These are phyloP conservation scores for Pseudolaguvia tuberculata DNA, from an alignment of 2,113 vertebrate species.

Conservation along the genomic window DNA sequence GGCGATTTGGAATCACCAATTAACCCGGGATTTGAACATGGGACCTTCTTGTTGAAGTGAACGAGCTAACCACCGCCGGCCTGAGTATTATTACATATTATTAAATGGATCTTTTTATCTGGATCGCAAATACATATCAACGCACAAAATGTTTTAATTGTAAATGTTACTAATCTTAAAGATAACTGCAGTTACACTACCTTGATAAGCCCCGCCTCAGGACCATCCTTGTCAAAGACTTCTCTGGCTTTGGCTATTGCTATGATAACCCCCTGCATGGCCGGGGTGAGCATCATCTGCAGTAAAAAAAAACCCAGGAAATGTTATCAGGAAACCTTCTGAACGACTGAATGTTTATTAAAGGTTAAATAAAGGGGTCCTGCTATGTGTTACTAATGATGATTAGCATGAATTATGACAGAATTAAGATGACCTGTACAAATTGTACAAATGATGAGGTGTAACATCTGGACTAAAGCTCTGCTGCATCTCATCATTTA, in stretches of 20 bases:
- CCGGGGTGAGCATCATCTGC: constrained; percentile 95
- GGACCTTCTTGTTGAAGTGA: too few relatives aligned
- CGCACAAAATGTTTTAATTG: too few relatives aligned
- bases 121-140: too few relatives aligned
- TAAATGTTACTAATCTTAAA: too few relatives aligned
- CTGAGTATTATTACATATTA: too few relatives aligned
- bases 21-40: too few relatives aligned
- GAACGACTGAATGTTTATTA: not conserved
- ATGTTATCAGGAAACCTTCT: not conserved
- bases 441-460: not conserved
- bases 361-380: not conserved
- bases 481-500: not conserved
- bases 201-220: constrained; percentile 96
- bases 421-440: not conserved
- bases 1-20: too few relatives aligned
- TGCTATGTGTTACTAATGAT: not conserved
- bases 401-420: not conserved
- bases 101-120: too few relatives aligned
- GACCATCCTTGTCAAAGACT: constrained; percentile 88
- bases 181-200: constrained; percentile 58
- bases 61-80: too few relatives aligned
- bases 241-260: constrained; percentile 94
- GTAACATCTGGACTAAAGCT: not conserved
- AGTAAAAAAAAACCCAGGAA: constrained; percentile 47
- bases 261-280: constrained; percentile 97